phyloP scores from a whole-genome alignment of 2,888 invertebrate genomes.

The Lasius platythorax region DNA sequence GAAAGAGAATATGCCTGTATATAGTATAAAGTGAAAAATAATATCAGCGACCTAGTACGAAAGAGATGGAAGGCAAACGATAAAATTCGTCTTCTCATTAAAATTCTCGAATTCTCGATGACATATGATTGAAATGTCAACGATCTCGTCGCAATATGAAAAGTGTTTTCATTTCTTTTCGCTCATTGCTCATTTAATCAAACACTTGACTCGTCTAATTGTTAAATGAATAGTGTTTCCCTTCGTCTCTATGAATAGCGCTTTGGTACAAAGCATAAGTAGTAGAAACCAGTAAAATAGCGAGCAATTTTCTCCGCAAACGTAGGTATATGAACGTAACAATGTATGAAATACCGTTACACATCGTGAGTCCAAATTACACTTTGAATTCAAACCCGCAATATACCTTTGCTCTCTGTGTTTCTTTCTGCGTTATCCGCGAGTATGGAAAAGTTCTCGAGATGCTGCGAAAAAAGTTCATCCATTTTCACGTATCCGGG shows the following conservation, averaged over 20 bases:
- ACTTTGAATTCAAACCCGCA: constrained; percentile 25
- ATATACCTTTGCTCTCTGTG: not conserved
- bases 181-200: not conserved
- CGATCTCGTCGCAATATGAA: not conserved
- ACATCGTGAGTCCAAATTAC: constrained; percentile 12
- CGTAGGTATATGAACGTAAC: constrained; percentile 1
- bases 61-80: not conserved
- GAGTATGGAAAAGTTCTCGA: constrained; percentile 16
- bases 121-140: not conserved
- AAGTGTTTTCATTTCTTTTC: not conserved
- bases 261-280: not conserved
- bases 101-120: not conserved
- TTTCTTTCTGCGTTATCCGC: constrained; percentile 19
- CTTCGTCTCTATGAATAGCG: not conserved
- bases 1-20: not conserved
- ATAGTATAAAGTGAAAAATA: not conserved
- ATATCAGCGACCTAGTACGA: not conserved
- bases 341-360: constrained; percentile 26
- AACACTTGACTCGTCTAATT: not conserved
- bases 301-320: constrained; percentile 8
- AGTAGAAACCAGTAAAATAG: not conserved
- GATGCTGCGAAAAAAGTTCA: constrained; percentile 37
- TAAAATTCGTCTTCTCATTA: not conserved
- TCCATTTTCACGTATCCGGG: constrained; percentile 37
- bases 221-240: not conserved